A percentile compares a stretch with the other conserved stretches of the same genome.
These are phyloP conservation scores for Copsychus sechellarum DNA, from an alignment of 2,113 vertebrate genomes.

Conservation along the genomic window DNA sequence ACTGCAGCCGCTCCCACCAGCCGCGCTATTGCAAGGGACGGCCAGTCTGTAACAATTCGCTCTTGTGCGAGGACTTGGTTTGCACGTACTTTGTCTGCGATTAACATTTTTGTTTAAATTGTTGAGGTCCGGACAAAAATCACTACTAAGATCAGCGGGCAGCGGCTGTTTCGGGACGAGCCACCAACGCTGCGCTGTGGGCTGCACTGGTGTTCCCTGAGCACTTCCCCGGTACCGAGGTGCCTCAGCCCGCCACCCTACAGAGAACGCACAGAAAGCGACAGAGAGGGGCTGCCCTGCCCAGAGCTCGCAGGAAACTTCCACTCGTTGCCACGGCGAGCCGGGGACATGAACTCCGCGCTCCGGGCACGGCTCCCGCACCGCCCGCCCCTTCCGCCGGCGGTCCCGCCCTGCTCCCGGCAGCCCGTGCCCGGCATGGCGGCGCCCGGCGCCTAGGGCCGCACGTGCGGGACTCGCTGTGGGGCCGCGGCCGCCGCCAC, in stretches of 20 bases:
- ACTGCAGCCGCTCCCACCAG: background rate
- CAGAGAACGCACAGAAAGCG: no score
- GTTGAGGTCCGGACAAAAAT: background rate
- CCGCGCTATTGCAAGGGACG: accelerated
- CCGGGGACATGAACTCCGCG: accelerated
- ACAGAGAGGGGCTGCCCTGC: accelerated
- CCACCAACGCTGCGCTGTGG: accelerated
- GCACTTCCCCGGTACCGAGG: background rate
- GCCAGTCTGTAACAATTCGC: background rate
- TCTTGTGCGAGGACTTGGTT: accelerated
- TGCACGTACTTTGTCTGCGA: background rate
- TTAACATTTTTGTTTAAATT: background rate
- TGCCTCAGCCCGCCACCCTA: background rate
- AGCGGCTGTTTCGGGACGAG: background rate
- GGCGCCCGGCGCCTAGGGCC: background rate
- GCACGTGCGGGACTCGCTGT: conserved; percentile 30
- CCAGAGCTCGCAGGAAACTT: accelerated
- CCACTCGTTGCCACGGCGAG: accelerated
- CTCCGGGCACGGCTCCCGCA: accelerated
- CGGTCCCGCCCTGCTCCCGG: background rate
- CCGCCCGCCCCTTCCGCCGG: background rate
- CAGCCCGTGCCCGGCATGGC: conserved; percentile 71
- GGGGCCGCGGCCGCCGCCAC: background rate
- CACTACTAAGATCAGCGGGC: background rate
- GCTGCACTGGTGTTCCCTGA: background rate